phyloP scores from a whole-genome alignment of 2,797 vertebrate species.

The Sebastolobus alascanus region DNA sequence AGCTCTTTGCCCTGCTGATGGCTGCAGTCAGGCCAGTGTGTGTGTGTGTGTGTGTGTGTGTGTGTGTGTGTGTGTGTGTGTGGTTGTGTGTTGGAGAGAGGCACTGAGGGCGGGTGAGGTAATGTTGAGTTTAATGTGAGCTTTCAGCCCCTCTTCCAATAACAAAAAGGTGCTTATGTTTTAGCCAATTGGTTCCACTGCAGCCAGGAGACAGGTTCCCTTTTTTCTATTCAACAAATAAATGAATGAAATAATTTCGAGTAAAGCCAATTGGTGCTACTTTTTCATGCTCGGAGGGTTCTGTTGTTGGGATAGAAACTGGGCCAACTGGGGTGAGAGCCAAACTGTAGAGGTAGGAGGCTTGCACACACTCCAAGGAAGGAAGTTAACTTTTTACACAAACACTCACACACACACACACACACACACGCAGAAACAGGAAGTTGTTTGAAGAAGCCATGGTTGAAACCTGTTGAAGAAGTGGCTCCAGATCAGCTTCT shows the following conservation, averaged over 20 bases:
- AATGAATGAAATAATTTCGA: conserved; percentile 34
- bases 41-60: conserved; percentile 30
- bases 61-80: conserved; percentile 36
- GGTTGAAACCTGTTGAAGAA: too few species aligned
- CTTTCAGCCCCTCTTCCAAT: conserved; percentile 26
- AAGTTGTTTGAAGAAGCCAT: too few species aligned
- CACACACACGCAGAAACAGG: background rate
- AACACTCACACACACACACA: background rate
- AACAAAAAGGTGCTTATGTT: conserved; percentile 73
- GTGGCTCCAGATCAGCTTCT: too few species aligned
- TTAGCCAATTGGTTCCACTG: conserved; percentile 71
- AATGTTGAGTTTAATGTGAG: conserved; percentile 59
- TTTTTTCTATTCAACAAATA: conserved; percentile 38
- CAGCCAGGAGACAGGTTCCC: conserved; percentile 35
- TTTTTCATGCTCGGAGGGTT: conserved; percentile 40
- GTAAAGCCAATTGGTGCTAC: conserved; percentile 44
- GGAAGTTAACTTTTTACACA: conserved; percentile 11
- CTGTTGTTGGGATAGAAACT: conserved; percentile 36
- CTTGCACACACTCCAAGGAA: conserved; percentile 18
- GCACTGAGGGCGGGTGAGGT: conserved; percentile 38
- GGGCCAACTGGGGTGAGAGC: conserved; percentile 21
- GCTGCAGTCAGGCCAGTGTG: conserved; percentile 32
- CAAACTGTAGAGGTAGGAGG: conserved; percentile 3
- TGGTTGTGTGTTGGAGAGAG: conserved; percentile 8
- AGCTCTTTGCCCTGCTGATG: conserved; percentile 53